Evolutionary conservation across 2,113 vertebrate species (phyloP).

Genomic region (Panthera uncia): DNA sequence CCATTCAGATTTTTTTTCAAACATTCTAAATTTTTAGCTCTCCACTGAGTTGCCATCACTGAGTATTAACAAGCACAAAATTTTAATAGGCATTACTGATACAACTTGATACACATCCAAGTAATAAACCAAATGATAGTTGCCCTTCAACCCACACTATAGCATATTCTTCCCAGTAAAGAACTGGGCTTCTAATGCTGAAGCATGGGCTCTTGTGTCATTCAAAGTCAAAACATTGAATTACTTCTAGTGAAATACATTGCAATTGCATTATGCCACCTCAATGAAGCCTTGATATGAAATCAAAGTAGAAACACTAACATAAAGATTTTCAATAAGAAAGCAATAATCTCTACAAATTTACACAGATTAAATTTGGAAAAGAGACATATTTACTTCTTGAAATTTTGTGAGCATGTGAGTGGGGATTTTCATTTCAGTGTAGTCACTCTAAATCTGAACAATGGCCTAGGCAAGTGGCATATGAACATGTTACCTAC

Average conservation of each 20-base stretch:
- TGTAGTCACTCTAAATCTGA: neutral
- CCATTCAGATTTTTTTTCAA: neutral
- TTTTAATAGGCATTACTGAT: neutral
- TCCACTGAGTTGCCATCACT: neutral
- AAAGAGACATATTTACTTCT: neutral
- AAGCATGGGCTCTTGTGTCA: slow-evolving; percentile 2
- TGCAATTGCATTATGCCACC: neutral
- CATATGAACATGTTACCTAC: neutral
- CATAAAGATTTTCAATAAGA: slow-evolving; percentile 32
- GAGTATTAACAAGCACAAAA: neutral
- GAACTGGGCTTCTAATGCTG: neutral
- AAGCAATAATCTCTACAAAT: slow-evolving; percentile 8
- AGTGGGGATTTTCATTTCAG: neutral
- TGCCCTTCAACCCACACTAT: neutral
- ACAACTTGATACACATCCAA: neutral
- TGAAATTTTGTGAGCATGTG: neutral
- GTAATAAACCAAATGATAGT: neutral
- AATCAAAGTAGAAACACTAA: neutral
- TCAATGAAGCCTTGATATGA: neutral
- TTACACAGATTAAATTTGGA: slow-evolving; percentile 30
- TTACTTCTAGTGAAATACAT: slow-evolving; percentile 28
- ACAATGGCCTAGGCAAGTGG: neutral
- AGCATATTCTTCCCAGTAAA: neutral
- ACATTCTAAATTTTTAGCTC: neutral
- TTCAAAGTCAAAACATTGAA: slow-evolving; percentile 1